These are phyloP conservation scores for Drosophila varians DNA, from an alignment of 1,140 invertebrate species.

Conservation along the genomic window DNA sequence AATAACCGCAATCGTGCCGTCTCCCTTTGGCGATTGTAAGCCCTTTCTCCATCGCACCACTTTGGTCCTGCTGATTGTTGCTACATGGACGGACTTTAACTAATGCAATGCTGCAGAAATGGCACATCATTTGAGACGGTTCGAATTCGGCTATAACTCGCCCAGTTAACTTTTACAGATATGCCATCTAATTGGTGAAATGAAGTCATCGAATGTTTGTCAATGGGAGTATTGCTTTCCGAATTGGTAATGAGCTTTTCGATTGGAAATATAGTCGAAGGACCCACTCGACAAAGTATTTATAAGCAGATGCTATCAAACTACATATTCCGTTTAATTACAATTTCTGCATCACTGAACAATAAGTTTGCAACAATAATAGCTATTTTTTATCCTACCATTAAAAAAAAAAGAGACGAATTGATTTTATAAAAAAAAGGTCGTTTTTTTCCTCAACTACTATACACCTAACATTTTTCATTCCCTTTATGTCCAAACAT, in stretches of 20 bases:
- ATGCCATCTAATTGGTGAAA: conserved; percentile 71
- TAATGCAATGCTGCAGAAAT: conserved; percentile 58
- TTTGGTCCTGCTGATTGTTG: conserved; percentile 55
- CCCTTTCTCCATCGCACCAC: not conserved
- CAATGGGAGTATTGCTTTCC: conserved; percentile 42
- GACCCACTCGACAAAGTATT: not conserved
- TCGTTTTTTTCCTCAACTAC: not conserved
- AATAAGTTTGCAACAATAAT: not conserved
- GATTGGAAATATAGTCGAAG: not conserved
- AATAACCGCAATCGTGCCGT: conserved; percentile 70
- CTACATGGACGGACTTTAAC: conserved; percentile 43
- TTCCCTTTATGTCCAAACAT: conserved; percentile 44
- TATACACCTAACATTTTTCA: conserved; percentile 29
- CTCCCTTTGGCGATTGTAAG: not conserved
- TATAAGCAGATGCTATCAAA: not conserved
- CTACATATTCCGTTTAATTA: not conserved
- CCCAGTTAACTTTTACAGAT: conserved; percentile 67
- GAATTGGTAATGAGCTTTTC: conserved; percentile 32
- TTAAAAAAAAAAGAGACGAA: not conserved
- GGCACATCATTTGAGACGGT: conserved; percentile 60
- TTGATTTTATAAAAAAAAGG: not conserved
- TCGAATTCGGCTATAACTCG: conserved; percentile 33
- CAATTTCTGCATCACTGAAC: not conserved
- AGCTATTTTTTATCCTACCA: not conserved
- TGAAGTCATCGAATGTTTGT: conserved; percentile 57